These are phyloP conservation scores for Amazona guildingii DNA, from an alignment of 2,113 vertebrate genomes.

Conservation along the genomic window DNA sequence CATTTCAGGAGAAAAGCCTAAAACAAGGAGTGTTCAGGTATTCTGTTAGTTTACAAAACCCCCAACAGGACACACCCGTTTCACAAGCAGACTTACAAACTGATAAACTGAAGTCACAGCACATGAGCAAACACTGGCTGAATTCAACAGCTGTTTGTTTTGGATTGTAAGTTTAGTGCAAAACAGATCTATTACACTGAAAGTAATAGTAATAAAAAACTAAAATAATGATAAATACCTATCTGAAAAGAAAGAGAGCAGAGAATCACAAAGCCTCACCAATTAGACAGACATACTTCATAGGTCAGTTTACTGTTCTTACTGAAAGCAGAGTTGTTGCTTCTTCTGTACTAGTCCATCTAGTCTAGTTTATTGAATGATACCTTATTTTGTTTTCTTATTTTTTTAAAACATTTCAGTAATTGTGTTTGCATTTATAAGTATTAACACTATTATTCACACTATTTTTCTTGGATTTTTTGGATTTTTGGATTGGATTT, in stretches of 20 bases:
- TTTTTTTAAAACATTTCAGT: not conserved
- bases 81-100: not conserved
- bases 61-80: not conserved
- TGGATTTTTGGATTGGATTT: not conserved
- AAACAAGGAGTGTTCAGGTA: not conserved
- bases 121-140: not conserved
- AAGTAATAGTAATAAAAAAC: not conserved
- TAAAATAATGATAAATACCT: not conserved
- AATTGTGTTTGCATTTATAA: not conserved
- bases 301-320: not conserved
- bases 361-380: not conserved
- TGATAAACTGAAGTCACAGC: not conserved
- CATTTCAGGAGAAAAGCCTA: not conserved
- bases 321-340: not conserved
- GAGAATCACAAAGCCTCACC: not conserved
- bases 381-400: not conserved
- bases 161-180: not conserved
- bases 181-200: not conserved
- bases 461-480: not conserved
- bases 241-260: not conserved
- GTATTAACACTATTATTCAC: not conserved
- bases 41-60: not conserved
- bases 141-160: not conserved
- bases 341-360: not conserved
- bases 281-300: not conserved